These are phyloP conservation scores for Mamestra brassicae DNA, from an alignment of 2,888 invertebrate species.

Conservation along the genomic window DNA sequence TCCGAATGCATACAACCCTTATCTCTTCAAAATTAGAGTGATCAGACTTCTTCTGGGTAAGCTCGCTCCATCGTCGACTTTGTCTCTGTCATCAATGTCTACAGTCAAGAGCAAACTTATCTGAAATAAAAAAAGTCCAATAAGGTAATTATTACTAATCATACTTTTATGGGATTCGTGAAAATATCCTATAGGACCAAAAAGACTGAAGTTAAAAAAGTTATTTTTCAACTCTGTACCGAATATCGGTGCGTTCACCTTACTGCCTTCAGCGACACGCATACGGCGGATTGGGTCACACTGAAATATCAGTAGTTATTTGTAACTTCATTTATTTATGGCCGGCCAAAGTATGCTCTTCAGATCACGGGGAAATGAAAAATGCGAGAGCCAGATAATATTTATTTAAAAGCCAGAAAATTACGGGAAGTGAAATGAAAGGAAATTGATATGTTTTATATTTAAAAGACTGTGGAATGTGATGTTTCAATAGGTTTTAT, in stretches of 20 bases:
- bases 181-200: background rate
- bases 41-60: too few relatives aligned
- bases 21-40: too few relatives aligned
- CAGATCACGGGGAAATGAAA: slow-evolving; percentile 42
- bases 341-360: slow-evolving; percentile 29
- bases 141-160: background rate
- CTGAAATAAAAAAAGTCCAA: background rate
- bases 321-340: slow-evolving; percentile 58
- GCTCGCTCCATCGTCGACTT: too few relatives aligned
- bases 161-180: background rate
- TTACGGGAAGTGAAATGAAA: background rate
- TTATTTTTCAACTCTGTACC: slow-evolving; percentile 6
- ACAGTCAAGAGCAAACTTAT: too few relatives aligned
- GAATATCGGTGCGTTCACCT: slow-evolving; percentile 48
- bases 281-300: slow-evolving; percentile 58
- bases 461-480: background rate
- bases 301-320: slow-evolving; percentile 62
- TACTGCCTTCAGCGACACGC: slow-evolving; percentile 58
- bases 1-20: too few relatives aligned
- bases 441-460: background rate
- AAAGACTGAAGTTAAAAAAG: background rate
- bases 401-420: slow-evolving; percentile 38
- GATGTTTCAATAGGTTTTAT: background rate
- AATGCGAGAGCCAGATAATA: slow-evolving; percentile 36
- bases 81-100: too few relatives aligned